phyloP scores from a whole-genome alignment of 2,888 invertebrate species.

The Phoenoteleia sp. region DNA sequence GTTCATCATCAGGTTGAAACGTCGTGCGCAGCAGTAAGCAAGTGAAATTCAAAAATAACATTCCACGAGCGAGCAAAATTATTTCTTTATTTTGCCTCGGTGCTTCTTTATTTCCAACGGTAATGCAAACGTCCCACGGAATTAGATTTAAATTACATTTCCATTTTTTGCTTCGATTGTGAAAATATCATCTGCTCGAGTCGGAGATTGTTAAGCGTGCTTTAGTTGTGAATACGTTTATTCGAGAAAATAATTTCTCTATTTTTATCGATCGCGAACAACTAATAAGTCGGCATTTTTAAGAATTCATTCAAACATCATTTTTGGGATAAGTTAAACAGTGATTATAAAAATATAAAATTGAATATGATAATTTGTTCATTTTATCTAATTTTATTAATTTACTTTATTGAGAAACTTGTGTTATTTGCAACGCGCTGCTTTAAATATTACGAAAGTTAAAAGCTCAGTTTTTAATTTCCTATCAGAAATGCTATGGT shows the following conservation, averaged over 20 bases:
- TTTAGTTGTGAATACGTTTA: slow-evolving; percentile 23
- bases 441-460: no score
- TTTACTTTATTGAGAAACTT: no score
- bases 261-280: neutral
- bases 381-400: no score
- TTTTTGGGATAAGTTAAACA: neutral
- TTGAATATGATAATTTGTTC: no score
- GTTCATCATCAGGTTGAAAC: slow-evolving; percentile 67
- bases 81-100: slow-evolving; percentile 30
- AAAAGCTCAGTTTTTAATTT: no score
- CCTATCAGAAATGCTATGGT: no score
- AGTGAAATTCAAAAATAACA: slow-evolving; percentile 58
- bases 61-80: slow-evolving; percentile 41
- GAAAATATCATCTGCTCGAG: slow-evolving; percentile 19
- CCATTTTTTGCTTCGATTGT: slow-evolving; percentile 40
- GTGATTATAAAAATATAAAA: neutral
- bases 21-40: slow-evolving; percentile 48
- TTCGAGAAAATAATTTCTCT: neutral
- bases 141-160: slow-evolving; percentile 56
- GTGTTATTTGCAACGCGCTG: no score
- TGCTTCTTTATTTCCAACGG: slow-evolving; percentile 32
- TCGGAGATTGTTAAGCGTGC: slow-evolving; percentile 11
- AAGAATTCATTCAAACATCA: neutral
- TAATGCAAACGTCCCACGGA: slow-evolving; percentile 39
- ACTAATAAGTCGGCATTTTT: slow-evolving; percentile 7